phyloP scores from a whole-genome alignment of 2,113 vertebrate species.

The Lampris incognitus region DNA sequence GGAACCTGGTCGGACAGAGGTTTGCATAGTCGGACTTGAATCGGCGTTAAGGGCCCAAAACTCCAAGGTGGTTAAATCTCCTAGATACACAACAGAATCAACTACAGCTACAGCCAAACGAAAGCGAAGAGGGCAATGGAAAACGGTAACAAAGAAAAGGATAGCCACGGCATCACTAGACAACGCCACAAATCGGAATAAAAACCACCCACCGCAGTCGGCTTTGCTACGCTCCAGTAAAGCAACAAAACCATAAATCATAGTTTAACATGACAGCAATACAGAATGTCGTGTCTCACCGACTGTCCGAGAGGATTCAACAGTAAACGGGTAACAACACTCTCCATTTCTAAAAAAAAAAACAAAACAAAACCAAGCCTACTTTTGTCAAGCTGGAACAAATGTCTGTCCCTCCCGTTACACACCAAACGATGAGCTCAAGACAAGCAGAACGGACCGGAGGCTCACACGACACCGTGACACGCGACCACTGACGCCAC shows the following conservation, averaged over 20 bases:
- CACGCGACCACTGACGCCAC: slow-evolving; percentile 52
- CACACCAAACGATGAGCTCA: slow-evolving; percentile 33
- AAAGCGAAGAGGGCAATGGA: background rate
- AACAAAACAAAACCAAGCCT: background rate
- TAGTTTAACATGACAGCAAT: slow-evolving; percentile 6
- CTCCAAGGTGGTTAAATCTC: background rate
- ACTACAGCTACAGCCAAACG: slow-evolving; percentile 21
- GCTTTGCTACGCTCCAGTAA: slow-evolving; percentile 26
- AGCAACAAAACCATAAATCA: slow-evolving; percentile 1
- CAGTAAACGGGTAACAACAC: background rate
- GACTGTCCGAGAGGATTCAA: background rate
- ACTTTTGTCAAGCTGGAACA: slow-evolving; percentile 28
- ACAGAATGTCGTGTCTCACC: slow-evolving; percentile 10
- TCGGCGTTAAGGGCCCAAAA: slow-evolving; percentile 37
- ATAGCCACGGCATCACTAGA: slow-evolving; percentile 18
- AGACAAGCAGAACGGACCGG: slow-evolving; percentile 44
- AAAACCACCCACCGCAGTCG: slow-evolving; percentile 20
- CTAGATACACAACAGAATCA: slow-evolving; percentile 34
- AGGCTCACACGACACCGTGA: slow-evolving; percentile 46
- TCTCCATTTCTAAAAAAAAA: background rate
- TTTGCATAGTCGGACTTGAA: slow-evolving; percentile 43
- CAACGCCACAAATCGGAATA: slow-evolving; percentile 17
- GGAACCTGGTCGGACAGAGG: slow-evolving; percentile 64
- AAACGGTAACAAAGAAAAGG: slow-evolving; percentile 29
- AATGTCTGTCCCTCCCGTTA: slow-evolving; percentile 61